Conservation (phyloP, 92 coral and sea anemone genomes). For the Palythoa grandiflora region DNA sequence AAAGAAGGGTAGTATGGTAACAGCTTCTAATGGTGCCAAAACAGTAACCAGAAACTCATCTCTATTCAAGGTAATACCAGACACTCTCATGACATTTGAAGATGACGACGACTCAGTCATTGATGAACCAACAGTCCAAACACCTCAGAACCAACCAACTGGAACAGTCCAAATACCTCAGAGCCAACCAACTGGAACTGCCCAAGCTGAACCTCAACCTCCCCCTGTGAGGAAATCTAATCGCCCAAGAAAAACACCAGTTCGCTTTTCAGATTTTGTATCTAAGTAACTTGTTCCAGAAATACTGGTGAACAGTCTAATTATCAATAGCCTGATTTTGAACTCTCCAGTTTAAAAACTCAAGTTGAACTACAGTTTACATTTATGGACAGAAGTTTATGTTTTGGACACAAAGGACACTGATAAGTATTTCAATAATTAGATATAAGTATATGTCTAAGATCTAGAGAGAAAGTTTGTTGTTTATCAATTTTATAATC, state of each 20-base stretch:
- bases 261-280: conserved; percentile 3
- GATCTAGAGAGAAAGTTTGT: not conserved
- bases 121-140: conserved; percentile 12
- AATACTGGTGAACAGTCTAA: not conserved
- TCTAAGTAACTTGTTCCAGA: conserved; percentile 7
- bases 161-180: not conserved
- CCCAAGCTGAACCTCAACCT: conserved; percentile 29
- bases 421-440: not conserved
- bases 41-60: conserved; percentile 52
- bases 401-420: conserved; percentile 4
- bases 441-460: not conserved
- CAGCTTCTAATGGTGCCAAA: conserved; percentile 51
- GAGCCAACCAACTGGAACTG: conserved; percentile 6
- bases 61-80: conserved; percentile 51
- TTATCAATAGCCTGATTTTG: not conserved
- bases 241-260: conserved; percentile 17
- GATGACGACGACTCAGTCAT: conserved; percentile 18
- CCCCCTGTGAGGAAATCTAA: conserved; percentile 8
- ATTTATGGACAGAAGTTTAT: not conserved
- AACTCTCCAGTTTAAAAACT: not conserved
- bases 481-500: not conserved
- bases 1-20: conserved; percentile 46
- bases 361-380: conserved; percentile 2
- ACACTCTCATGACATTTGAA: conserved; percentile 33
- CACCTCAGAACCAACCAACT: not conserved